phyloP scores from a whole-genome alignment of 1,140 invertebrate genomes.

The Laupala kohalensis region DNA sequence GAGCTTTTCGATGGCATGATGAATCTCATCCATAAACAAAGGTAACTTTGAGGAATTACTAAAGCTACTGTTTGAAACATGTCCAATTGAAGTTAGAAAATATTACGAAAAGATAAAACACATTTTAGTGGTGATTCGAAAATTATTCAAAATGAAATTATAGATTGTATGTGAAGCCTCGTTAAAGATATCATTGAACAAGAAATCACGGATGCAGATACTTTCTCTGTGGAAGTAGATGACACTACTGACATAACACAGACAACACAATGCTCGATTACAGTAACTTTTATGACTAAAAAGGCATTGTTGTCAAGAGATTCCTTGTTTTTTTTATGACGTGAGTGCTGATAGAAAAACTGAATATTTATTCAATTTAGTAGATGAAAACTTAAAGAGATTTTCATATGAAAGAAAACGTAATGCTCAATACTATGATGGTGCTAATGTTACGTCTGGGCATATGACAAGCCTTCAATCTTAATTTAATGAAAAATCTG shows the following conservation, averaged over 20 bases:
- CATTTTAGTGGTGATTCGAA: neutral
- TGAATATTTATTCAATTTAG: neutral
- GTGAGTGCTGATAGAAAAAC: neutral
- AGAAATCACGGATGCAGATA: conserved; percentile 2
- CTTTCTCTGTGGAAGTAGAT: conserved; percentile 12
- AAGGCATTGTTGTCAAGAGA: neutral
- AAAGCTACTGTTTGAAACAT: neutral
- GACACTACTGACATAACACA: conserved; percentile 10
- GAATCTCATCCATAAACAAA: neutral
- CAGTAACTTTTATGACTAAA: neutral
- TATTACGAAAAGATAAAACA: neutral
- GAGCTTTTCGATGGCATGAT: neutral
- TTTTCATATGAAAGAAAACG: neutral
- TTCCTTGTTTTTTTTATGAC: neutral
- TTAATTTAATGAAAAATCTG: neutral
- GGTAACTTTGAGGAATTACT: neutral
- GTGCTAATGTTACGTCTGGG: neutral
- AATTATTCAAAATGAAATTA: neutral
- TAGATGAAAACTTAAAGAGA: neutral
- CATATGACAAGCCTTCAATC: too few species aligned
- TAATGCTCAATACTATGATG: neutral
- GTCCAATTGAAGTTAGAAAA: neutral
- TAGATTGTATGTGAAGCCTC: neutral
- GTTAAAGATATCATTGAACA: neutral
- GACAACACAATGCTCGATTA: conserved; percentile 4